A percentile compares a stretch with the other conserved stretches of the same genome.
phyloP scores from a whole-genome alignment of 2,888 invertebrate species.

The Oxycera nigricornis region DNA sequence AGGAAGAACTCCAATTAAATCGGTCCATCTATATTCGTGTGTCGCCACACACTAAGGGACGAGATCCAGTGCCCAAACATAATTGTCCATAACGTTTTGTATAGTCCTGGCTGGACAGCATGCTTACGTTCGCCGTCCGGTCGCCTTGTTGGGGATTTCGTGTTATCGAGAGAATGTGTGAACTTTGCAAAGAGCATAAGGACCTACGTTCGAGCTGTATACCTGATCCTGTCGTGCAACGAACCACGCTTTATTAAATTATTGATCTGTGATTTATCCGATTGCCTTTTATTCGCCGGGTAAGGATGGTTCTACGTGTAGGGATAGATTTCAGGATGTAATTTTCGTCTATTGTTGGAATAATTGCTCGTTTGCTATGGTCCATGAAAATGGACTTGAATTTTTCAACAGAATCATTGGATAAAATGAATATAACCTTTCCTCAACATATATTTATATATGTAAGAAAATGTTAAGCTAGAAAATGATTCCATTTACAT shows the following conservation, averaged over 20 bases:
- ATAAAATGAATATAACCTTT: too few relatives aligned
- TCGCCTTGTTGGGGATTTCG: not conserved
- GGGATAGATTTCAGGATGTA: too few relatives aligned
- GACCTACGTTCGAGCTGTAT: not conserved
- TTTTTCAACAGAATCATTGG: too few relatives aligned
- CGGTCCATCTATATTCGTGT: slow-evolving; percentile 2
- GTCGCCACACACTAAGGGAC: not conserved
- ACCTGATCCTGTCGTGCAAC: not conserved
- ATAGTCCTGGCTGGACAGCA: not conserved
- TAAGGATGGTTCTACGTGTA: not conserved
- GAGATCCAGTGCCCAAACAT: not conserved
- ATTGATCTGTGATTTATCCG: slow-evolving; percentile 33
- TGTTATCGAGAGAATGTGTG: slow-evolving; percentile 14
- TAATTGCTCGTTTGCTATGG: too few relatives aligned
- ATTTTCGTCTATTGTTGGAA: too few relatives aligned
- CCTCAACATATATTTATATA: too few relatives aligned
- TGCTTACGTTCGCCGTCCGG: not conserved
- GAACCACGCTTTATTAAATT: slow-evolving; percentile 32
- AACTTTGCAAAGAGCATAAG: not conserved
- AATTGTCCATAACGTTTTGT: not conserved
- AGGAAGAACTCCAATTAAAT: slow-evolving; percentile 34
- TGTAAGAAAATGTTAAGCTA: too few relatives aligned
- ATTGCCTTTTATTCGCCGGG: not conserved
- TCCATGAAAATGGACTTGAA: too few relatives aligned
- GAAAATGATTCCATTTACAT: too few relatives aligned